Evolutionary conservation across 2,797 vertebrate species (phyloP).

Genomic region (Tapirus indicus): DNA sequence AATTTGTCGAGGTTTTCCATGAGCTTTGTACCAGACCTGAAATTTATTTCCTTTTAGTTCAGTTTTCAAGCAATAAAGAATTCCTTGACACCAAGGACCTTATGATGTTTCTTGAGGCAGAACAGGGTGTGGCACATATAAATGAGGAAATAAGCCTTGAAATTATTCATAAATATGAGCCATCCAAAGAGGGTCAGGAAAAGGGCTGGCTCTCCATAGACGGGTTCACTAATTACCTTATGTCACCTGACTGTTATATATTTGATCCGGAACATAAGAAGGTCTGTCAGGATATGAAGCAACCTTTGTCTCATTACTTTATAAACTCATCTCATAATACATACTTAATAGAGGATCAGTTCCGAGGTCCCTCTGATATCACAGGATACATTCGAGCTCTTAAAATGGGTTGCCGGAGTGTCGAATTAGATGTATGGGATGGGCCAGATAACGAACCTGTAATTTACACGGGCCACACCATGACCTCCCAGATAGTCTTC

Average conservation of each 20-base stretch:
- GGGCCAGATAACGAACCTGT: constrained; percentile 97
- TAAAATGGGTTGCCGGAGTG: constrained; percentile 98
- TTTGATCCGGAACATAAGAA: constrained; percentile 99
- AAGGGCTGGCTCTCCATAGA: constrained; percentile 98
- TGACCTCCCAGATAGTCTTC: constrained; percentile 99
- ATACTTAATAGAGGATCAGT: constrained; percentile 99
- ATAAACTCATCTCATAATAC: constrained; percentile 99
- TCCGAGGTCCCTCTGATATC: constrained; percentile 98
- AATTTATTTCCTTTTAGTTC: constrained; percentile 99
- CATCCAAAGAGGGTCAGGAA: constrained; percentile 95
- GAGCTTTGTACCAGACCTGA: constrained; percentile 99
- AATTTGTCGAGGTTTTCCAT: constrained; percentile 98
- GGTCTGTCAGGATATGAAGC: constrained; percentile 98
- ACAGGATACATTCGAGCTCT: constrained; percentile 98
- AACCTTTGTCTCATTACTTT: constrained; percentile 98
- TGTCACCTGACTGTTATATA: constrained; percentile 97
- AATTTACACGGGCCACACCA: constrained; percentile 98
- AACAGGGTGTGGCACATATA: constrained; percentile 98
- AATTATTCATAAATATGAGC: constrained; percentile 97
- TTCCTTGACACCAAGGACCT: constrained; percentile 98
- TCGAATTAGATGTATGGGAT: constrained; percentile 98
- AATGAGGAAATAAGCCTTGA: constrained; percentile 97
- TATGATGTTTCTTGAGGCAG: constrained; percentile 99
- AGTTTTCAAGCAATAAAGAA: constrained; percentile 99
- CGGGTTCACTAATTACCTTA: constrained; percentile 98